Conservation (phyloP, 2,113 vertebrate species). For the Tetrax tetrax region DNA sequence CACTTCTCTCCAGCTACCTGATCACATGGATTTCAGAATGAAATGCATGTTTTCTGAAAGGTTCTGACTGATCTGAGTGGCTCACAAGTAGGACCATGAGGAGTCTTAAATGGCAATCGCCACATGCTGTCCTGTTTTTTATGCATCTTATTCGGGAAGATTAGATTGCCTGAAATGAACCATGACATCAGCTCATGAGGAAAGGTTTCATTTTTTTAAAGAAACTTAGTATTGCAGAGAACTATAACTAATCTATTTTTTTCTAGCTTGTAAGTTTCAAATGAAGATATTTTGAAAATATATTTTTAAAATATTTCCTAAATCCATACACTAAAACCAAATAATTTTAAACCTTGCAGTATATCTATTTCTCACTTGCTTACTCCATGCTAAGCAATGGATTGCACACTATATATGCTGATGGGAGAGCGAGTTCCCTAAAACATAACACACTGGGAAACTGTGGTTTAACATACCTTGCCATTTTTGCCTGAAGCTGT, state of each 20-base stretch:
- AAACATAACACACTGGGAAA: neutral
- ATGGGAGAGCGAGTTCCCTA: neutral
- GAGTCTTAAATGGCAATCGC: neutral
- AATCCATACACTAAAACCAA: neutral
- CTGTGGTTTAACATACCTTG: neutral
- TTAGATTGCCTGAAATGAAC: neutral
- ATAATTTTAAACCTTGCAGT: neutral
- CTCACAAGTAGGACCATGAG: neutral
- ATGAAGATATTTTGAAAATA: neutral
- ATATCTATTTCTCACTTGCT: neutral
- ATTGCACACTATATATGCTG: neutral
- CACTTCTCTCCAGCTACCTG: neutral
- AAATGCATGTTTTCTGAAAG: neutral
- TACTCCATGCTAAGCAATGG: neutral
- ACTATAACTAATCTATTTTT: neutral
- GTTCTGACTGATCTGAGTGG: neutral
- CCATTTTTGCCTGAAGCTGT: conserved; percentile 51
- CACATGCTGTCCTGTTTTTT: neutral
- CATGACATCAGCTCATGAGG: neutral
- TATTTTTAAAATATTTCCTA: neutral
- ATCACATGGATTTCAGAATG: neutral
- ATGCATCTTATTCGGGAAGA: neutral
- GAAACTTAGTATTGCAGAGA: neutral
- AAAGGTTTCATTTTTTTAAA: neutral
- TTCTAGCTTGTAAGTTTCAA: neutral